These are phyloP conservation scores for Diplodus puntazzo DNA, from an alignment of 2,797 vertebrate genomes.

Conservation along the genomic window DNA sequence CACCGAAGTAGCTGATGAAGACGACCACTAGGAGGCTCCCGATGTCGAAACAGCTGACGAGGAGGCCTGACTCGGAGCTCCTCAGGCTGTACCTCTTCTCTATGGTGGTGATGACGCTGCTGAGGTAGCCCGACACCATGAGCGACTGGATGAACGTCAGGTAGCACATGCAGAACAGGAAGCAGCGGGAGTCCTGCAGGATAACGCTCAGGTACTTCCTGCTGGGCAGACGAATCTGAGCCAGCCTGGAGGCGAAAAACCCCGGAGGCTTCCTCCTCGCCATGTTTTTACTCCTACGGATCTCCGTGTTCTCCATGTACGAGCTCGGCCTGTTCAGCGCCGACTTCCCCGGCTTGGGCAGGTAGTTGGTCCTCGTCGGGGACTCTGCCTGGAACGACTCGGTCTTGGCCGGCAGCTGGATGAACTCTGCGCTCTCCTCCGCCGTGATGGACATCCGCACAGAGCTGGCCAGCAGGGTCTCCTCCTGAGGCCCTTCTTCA, in stretches of 20 bases:
- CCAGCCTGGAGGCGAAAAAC: conserved; percentile 67
- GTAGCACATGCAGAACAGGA: conserved; percentile 97
- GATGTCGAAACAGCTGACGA: conserved; percentile 99
- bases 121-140: conserved; percentile 99
- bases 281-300: conserved; percentile 68
- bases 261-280: conserved; percentile 57
- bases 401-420: conserved; percentile 54
- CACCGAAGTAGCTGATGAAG: conserved; percentile 98
- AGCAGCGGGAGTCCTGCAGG: conserved; percentile 93
- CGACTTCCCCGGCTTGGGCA: conserved; percentile 71
- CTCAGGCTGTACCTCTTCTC: conserved; percentile 96
- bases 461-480: conserved; percentile 70
- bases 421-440: conserved; percentile 71
- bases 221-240: conserved; percentile 75
- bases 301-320: conserved; percentile 75
- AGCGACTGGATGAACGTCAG: conserved; percentile 98
- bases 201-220: conserved; percentile 84
- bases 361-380: conserved; percentile 25
- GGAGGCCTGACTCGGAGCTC: conserved; percentile 96
- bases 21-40: conserved; percentile 97
- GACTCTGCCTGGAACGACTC: conserved; percentile 64
- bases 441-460: conserved; percentile 62
- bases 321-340: conserved; percentile 74
- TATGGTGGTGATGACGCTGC: conserved; percentile 99
- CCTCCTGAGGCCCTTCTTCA: conserved; percentile 73